A percentile compares a stretch with the other conserved stretches of the same genome.
These are phyloP conservation scores for Agapetus fuscipes DNA, from an alignment of 2,888 invertebrate genomes.

Conservation along the genomic window DNA sequence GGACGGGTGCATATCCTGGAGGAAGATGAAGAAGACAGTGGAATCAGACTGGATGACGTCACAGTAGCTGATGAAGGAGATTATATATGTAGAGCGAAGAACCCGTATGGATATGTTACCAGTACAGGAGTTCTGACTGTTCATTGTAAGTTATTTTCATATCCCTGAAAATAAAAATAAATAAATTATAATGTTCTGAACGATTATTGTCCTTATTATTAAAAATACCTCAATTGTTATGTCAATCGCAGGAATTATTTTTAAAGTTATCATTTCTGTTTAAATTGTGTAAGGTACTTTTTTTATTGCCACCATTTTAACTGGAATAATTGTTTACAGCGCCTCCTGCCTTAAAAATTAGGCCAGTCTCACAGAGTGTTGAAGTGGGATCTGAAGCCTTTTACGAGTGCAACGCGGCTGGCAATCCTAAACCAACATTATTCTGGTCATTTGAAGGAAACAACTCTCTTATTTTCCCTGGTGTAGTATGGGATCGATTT, in stretches of 20 bases:
- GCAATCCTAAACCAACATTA: slow-evolving; percentile 74
- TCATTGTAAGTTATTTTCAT: slow-evolving; percentile 58
- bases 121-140: slow-evolving; percentile 69
- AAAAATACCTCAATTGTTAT: too few relatives aligned
- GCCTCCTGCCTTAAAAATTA: slow-evolving; percentile 55
- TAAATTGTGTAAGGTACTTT: neutral
- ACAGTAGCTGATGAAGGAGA: slow-evolving; percentile 70
- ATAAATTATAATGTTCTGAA: too few relatives aligned
- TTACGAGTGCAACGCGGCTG: slow-evolving; percentile 72
- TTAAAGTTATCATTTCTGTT: too few relatives aligned
- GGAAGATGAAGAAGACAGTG: too few relatives aligned
- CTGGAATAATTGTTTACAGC: slow-evolving; percentile 51
- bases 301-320: too few relatives aligned
- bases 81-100: slow-evolving; percentile 77
- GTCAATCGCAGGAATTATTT: too few relatives aligned
- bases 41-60: slow-evolving; percentile 62
- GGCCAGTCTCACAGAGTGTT: slow-evolving; percentile 58
- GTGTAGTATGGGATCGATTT: slow-evolving; percentile 60
- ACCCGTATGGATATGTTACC: slow-evolving; percentile 67
- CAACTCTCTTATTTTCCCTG: slow-evolving; percentile 69
- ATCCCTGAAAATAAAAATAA: too few relatives aligned
- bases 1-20: slow-evolving; percentile 70
- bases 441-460: slow-evolving; percentile 89
- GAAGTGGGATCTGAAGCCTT: slow-evolving; percentile 62
- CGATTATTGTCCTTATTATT: too few relatives aligned